Evolutionary conservation across 2,888 invertebrate genomes (phyloP).

Genomic region (Charanyca ferruginea): DNA sequence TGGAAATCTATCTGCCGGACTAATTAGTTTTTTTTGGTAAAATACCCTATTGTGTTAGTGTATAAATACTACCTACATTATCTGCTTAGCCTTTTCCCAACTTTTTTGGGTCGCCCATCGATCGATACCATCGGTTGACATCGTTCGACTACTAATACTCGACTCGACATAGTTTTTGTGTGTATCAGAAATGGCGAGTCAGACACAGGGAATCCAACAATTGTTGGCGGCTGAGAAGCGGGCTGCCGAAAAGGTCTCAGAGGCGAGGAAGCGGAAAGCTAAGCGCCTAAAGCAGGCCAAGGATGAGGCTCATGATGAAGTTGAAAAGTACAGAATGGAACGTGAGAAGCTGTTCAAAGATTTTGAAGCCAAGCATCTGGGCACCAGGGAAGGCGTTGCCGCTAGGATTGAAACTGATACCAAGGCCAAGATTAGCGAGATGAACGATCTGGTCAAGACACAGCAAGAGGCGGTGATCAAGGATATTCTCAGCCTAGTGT

Average conservation of each 20-base stretch:
- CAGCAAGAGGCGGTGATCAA: conserved; percentile 96
- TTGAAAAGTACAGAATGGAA: conserved; percentile 98
- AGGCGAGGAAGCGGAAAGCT: conserved; percentile 99
- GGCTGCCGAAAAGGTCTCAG: conserved; percentile 99
- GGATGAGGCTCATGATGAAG: conserved; percentile 99
- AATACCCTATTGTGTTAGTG: no score
- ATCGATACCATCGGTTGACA: no score
- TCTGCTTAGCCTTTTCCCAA: no score
- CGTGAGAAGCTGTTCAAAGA: conserved; percentile 98
- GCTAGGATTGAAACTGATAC: conserved; percentile 98
- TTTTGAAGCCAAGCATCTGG: conserved; percentile 99
- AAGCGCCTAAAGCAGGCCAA: conserved; percentile 99
- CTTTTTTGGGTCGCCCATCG: no score
- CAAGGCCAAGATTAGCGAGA: conserved; percentile 95
- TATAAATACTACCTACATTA: no score
- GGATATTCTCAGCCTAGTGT: conserved; percentile 96
- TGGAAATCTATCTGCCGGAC: no score
- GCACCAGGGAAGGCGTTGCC: conserved; percentile 98
- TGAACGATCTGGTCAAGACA: conserved; percentile 94
- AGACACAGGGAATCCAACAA: conserved; percentile 99
- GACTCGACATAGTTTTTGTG: conserved; percentile 87
- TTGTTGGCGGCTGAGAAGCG: conserved; percentile 99
- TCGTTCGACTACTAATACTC: no score
- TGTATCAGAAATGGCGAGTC: conserved; percentile 96
- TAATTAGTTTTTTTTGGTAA: no score